Conservation (phyloP, 2,113 vertebrate species). For the Epinephelus lanceolatus region DNA sequence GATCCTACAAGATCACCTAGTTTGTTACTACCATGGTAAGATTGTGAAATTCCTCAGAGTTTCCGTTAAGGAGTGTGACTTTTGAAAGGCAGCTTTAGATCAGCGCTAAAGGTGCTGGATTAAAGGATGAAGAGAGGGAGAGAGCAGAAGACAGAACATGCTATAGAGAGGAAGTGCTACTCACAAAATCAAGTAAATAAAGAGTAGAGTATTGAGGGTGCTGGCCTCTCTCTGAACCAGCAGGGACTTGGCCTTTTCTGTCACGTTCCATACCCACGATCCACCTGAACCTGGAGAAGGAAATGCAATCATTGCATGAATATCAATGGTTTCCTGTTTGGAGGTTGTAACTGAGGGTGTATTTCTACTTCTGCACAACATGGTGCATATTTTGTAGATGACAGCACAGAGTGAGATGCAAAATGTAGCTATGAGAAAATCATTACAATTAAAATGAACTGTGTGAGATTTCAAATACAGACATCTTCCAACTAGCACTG, state of each 20-base stretch:
- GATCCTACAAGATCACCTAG: background rate
- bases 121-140: background rate
- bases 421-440: background rate
- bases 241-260: constrained; percentile 57
- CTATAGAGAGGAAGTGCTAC: constrained; percentile 50
- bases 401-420: background rate
- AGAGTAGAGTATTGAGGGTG: constrained; percentile 83
- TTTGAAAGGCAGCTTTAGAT: constrained; percentile 5
- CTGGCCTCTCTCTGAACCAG: constrained; percentile 78
- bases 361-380: background rate
- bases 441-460: background rate
- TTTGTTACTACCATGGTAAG: background rate
- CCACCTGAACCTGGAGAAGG: constrained; percentile 55
- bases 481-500: background rate
- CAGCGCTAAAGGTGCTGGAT: background rate
- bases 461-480: background rate
- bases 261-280: constrained; percentile 76
- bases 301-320: background rate
- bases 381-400: background rate
- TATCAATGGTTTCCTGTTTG: background rate
- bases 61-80: background rate
- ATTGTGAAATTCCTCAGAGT: background rate
- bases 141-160: background rate
- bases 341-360: background rate
- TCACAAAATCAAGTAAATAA: constrained; percentile 90